These are phyloP conservation scores for Hemicentrotus pulcherrimus DNA, from an alignment of 35 echinoderm and acorn worm species.

Conservation along the genomic window DNA sequence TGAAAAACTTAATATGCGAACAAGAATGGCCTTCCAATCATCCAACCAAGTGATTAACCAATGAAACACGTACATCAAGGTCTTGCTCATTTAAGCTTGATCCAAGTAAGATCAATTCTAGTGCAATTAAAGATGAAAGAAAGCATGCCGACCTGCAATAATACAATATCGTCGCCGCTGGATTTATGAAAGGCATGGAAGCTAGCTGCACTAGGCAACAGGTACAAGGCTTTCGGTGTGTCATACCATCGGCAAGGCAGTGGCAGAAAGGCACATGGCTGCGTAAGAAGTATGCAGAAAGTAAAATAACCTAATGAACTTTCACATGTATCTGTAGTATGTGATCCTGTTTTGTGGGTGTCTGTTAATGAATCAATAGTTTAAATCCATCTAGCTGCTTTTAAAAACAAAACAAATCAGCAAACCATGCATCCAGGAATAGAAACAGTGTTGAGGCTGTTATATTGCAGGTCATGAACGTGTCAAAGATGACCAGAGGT, in stretches of 20 bases:
- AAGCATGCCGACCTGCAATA: neutral
- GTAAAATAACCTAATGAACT: neutral
- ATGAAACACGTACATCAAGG: neutral
- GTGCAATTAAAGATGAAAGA: neutral
- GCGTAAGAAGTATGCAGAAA: neutral
- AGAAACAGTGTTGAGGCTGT: neutral
- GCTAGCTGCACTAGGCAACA: neutral
- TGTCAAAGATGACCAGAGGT: no score
- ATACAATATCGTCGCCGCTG: neutral
- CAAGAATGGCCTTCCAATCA: neutral
- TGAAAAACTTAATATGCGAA: neutral
- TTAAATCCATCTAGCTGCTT: neutral
- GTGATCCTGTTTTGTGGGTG: no score
- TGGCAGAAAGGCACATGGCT: neutral
- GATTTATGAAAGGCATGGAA: neutral
- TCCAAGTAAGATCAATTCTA: conserved; percentile 11
- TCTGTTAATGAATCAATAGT: no score
- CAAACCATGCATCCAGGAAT: neutral
- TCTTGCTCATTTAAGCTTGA: neutral
- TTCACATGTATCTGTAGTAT: neutral
- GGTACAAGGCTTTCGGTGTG: neutral
- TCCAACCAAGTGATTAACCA: neutral
- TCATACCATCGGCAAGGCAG: neutral
- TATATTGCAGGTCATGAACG: neutral
- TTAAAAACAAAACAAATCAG: neutral